phyloP scores from a whole-genome alignment of 2,888 invertebrate genomes.

The Temnothorax rugatulus region DNA sequence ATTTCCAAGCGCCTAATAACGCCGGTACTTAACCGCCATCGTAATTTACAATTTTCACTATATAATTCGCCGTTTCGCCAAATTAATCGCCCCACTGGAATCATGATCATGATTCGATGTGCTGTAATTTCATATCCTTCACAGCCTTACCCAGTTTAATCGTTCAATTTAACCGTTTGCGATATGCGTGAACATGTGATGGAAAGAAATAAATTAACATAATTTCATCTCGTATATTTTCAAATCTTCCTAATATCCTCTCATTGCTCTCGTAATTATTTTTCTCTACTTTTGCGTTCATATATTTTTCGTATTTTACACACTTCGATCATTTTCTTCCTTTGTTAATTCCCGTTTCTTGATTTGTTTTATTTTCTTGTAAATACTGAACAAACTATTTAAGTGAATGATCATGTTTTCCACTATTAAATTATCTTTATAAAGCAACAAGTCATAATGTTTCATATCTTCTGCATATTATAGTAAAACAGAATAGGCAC shows the following conservation, averaged over 20 bases:
- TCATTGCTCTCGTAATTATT: constrained; percentile 5
- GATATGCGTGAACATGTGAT: not conserved
- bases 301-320: not conserved
- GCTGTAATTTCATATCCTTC: not conserved
- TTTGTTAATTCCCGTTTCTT: not conserved
- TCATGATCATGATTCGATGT: constrained; percentile 26
- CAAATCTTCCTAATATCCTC: not conserved
- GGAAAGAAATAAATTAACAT: not conserved
- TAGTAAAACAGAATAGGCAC: not conserved
- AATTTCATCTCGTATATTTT: not conserved
- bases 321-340: not conserved
- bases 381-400: not conserved
- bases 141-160: not conserved
- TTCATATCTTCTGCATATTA: not conserved
- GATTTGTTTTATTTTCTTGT: not conserved
- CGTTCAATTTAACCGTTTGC: constrained; percentile 41
- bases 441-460: not conserved
- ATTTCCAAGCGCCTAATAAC: constrained; percentile 61
- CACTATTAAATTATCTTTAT: not conserved
- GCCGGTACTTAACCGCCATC: constrained; percentile 36
- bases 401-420: not conserved
- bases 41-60: constrained; percentile 69
- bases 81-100: constrained; percentile 57
- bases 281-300: not conserved
- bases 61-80: constrained; percentile 55